phyloP scores from a whole-genome alignment of 2,113 vertebrate species.

The Bungarus multicinctus region DNA sequence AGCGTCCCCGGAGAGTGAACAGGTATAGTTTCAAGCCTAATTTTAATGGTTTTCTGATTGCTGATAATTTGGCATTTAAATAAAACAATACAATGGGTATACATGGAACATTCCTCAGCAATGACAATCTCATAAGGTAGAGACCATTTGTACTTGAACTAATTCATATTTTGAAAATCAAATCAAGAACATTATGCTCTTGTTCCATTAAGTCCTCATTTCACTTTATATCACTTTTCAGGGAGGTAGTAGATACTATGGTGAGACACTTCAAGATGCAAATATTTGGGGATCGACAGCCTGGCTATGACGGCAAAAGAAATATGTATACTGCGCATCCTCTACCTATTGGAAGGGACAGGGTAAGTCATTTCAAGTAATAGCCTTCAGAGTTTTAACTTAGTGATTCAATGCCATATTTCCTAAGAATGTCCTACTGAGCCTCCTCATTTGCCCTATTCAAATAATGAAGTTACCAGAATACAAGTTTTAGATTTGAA shows the following conservation, averaged over 20 bases:
- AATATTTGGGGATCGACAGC: conserved; percentile 96
- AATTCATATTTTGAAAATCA: background rate
- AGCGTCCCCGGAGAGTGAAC: conserved; percentile 96
- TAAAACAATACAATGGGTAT: background rate
- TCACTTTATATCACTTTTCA: conserved; percentile 59
- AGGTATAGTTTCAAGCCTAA: conserved; percentile 68
- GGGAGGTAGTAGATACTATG: conserved; percentile 98
- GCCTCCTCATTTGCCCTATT: background rate
- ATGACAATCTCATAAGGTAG: background rate
- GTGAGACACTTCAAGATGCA: conserved; percentile 99
- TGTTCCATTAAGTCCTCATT: conserved; percentile 4
- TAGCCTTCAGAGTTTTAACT: background rate
- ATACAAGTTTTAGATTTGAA: background rate
- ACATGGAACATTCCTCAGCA: background rate
- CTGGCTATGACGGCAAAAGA: conserved; percentile 95
- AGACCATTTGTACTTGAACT: background rate
- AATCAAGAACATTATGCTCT: background rate
- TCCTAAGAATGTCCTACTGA: background rate
- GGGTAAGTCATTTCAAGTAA: conserved; percentile 71
- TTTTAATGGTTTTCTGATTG: background rate
- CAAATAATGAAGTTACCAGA: background rate
- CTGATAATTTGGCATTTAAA: background rate
- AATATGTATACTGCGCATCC: conserved; percentile 99
- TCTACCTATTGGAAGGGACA: conserved; percentile 91
- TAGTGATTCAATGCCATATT: background rate